Conservation (phyloP, 2,797 vertebrate species). For the Crocidura indochinensis region DNA sequence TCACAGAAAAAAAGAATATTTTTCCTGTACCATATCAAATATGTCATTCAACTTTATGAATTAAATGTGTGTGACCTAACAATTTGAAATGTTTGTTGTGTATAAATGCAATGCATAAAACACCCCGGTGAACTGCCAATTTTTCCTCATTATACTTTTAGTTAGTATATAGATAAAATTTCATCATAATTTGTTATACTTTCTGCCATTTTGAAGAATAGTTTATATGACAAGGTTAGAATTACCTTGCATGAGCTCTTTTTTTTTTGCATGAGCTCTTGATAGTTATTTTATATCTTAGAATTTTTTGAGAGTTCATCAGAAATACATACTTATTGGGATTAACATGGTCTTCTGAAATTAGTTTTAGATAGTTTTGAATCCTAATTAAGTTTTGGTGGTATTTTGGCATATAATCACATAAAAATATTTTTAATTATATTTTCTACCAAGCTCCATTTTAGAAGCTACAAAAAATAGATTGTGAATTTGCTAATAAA, state of each 20-base stretch:
- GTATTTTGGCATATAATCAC: conserved; percentile 55
- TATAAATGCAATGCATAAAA: neutral
- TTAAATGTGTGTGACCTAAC: neutral
- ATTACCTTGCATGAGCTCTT: neutral
- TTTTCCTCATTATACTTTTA: conserved; percentile 47
- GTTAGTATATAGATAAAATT: neutral
- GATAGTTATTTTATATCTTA: neutral
- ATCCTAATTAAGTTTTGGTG: conserved; percentile 52
- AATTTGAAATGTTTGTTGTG: conserved; percentile 21
- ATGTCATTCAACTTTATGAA: conserved; percentile 9
- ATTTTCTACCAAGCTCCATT: conserved; percentile 67
- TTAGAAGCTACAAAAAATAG: conserved; percentile 75
- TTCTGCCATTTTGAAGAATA: conserved; percentile 31
- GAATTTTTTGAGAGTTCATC: neutral
- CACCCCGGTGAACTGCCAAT: fast-evolving
- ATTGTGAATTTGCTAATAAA: conserved; percentile 85
- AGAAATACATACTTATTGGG: conserved; percentile 8
- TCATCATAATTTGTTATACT: conserved; percentile 25
- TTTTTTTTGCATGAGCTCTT: neutral
- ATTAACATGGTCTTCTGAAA: conserved; percentile 61
- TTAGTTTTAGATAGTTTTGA: conserved; percentile 56
- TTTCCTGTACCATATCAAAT: neutral
- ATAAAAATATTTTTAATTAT: conserved; percentile 78
- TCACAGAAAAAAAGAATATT: neutral
- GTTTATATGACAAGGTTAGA: conserved; percentile 18